Percentiles rank a stretch among this genome's conserved stretches.
Conservation (phyloP, 1,140 invertebrate species). For the Diabrotica virgifera region DNA sequence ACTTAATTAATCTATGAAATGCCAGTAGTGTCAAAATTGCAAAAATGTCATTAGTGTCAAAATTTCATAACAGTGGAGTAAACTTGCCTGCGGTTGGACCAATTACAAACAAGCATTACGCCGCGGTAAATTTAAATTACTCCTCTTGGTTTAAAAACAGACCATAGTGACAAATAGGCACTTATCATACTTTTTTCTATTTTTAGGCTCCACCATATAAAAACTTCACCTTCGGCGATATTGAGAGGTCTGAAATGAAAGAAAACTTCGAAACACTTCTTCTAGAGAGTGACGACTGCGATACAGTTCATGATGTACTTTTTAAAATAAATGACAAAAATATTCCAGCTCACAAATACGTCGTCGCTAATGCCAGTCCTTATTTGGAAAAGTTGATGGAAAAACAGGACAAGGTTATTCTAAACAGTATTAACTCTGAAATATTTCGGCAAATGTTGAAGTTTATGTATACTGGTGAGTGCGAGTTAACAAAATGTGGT, state of each 20-base stretch:
- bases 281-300: conserved; percentile 56
- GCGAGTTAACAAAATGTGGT: conserved; percentile 58
- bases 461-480: conserved; percentile 66
- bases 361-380: conserved; percentile 62
- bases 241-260: conserved; percentile 48
- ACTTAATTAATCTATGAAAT: too few relatives aligned
- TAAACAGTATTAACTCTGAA: conserved; percentile 56
- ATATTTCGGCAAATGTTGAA: conserved; percentile 64
- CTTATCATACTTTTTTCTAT: not conserved
- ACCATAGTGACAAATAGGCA: not conserved
- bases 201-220: conserved; percentile 41
- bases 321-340: conserved; percentile 57
- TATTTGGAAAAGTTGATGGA: conserved; percentile 50
- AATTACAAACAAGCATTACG: too few relatives aligned
- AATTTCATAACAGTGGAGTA: too few relatives aligned
- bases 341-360: conserved; percentile 66
- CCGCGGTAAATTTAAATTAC: too few relatives aligned
- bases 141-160: too few relatives aligned
- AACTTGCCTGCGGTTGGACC: too few relatives aligned
- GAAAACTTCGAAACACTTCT: conserved; percentile 57
- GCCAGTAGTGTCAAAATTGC: too few relatives aligned
- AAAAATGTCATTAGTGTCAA: too few relatives aligned
- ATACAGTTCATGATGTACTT: conserved; percentile 66
- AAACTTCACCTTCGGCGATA: conserved; percentile 47
- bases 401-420: conserved; percentile 37